Evolutionary conservation across 2,888 invertebrate genomes (phyloP).

Genomic region (Cataglyphis livida): DNA sequence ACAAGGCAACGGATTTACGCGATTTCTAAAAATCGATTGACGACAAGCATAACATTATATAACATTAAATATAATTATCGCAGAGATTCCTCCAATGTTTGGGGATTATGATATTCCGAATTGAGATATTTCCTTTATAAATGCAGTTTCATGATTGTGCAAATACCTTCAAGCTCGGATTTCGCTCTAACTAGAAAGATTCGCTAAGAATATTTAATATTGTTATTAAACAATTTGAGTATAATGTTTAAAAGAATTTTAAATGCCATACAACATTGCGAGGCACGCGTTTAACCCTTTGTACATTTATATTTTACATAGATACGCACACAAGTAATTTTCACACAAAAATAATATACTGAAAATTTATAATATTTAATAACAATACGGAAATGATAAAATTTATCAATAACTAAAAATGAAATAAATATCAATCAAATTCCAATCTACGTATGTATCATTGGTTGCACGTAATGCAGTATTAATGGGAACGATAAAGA

Average conservation of each 20-base stretch:
- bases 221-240: slow-evolving; percentile 27
- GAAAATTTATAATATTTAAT: slow-evolving; percentile 16
- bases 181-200: slow-evolving; percentile 26
- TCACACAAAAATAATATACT: neutral
- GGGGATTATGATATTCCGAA: slow-evolving; percentile 29
- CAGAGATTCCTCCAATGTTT: slow-evolving; percentile 55
- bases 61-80: slow-evolving; percentile 37
- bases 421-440: neutral
- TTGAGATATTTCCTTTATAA: slow-evolving; percentile 15
- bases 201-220: slow-evolving; percentile 6
- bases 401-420: slow-evolving; percentile 1
- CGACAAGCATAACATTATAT: slow-evolving; percentile 60
- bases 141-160: slow-evolving; percentile 60
- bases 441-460: neutral
- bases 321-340: neutral
- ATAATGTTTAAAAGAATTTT: slow-evolving; percentile 30
- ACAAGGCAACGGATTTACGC: slow-evolving; percentile 66
- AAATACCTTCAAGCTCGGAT: slow-evolving; percentile 52
- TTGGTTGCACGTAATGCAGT: neutral
- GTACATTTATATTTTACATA: slow-evolving; percentile 3
- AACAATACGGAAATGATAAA: neutral
- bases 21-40: slow-evolving; percentile 60
- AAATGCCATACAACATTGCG: slow-evolving; percentile 28
- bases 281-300: slow-evolving; percentile 32
- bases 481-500: neutral